These are phyloP conservation scores for Leontocebus nigricollis DNA, from an alignment of 2,797 vertebrate genomes.

Conservation along the genomic window DNA sequence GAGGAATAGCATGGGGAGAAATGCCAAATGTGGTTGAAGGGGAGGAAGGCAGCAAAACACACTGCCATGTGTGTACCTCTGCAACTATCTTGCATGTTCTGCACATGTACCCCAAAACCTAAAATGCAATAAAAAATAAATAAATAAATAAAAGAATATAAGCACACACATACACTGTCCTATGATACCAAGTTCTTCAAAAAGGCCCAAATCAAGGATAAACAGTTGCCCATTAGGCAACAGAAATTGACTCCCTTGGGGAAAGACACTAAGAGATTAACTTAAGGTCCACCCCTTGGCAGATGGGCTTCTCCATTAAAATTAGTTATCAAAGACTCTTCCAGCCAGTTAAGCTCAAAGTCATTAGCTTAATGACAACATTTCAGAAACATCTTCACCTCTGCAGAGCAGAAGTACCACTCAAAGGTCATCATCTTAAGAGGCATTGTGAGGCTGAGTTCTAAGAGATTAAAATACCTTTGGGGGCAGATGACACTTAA, in stretches of 20 bases:
- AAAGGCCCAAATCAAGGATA: slow-evolving; percentile 4
- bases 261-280: neutral
- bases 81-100: no score
- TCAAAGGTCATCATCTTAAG: neutral
- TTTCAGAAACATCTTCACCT: neutral
- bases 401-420: neutral
- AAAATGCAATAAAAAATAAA: no score
- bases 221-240: neutral
- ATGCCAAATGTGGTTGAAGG: no score
- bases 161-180: neutral
- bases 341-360: neutral
- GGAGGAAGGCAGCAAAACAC: no score
- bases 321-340: neutral
- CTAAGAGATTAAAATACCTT: neutral
- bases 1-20: no score
- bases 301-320: neutral
- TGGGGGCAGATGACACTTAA: neutral
- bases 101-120: no score
- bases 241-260: neutral
- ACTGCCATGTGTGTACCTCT: no score
- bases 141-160: neutral
- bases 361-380: neutral
- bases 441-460: neutral
- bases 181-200: neutral
- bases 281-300: neutral